Percentiles rank a stretch among this genome's conserved stretches.
phyloP scores from a whole-genome alignment of 2,797 vertebrate genomes.

The Intellagama lesueurii region DNA sequence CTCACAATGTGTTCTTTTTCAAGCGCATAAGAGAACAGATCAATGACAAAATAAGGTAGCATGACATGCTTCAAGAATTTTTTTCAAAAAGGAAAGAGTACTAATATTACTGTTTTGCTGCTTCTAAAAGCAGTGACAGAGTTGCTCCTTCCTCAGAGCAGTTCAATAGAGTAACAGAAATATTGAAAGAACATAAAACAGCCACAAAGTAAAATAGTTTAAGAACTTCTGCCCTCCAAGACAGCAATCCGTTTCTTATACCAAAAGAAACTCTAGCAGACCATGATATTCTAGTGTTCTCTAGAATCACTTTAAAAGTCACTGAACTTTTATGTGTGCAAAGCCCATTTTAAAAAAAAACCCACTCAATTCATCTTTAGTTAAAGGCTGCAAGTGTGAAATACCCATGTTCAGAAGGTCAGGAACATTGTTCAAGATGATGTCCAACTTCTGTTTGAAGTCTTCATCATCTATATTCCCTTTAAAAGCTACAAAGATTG shows the following conservation, averaged over 20 bases:
- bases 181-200: not conserved
- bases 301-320: not conserved
- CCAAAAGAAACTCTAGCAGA: not conserved
- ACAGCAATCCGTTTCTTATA: not conserved
- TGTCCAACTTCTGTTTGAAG: conserved; percentile 89
- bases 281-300: not conserved
- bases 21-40: not conserved
- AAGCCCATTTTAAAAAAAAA: not conserved
- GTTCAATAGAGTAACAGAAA: not conserved
- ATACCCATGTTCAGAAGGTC: conserved; percentile 92
- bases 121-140: not conserved
- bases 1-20: not conserved
- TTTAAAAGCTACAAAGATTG: conserved; percentile 92
- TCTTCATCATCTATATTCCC: conserved; percentile 94
- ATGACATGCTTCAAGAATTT: not conserved
- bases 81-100: not conserved
- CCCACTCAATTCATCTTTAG: not conserved
- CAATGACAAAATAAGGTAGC: not conserved
- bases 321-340: not conserved
- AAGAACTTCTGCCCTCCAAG: not conserved
- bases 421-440: conserved; percentile 88
- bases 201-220: not conserved
- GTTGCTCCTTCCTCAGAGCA: not conserved
- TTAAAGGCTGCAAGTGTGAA: conserved; percentile 16
- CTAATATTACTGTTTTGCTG: not conserved